Conservation (phyloP, 1,140 invertebrate species). For the Zophobas atratus region DNA sequence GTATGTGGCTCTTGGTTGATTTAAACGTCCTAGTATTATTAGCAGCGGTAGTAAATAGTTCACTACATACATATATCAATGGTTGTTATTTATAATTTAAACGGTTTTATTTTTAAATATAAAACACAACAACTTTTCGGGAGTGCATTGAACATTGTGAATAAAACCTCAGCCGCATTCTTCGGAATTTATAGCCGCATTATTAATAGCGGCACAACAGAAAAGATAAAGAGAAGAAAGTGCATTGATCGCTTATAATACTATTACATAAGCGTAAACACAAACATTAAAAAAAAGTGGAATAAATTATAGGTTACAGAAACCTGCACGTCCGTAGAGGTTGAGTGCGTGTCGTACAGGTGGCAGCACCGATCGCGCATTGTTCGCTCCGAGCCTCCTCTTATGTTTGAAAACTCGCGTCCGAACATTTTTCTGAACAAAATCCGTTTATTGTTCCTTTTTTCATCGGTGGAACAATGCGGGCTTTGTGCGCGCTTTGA, state of each 20-base stretch:
- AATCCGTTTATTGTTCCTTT: neutral
- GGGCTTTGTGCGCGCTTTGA: neutral
- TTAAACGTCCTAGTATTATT: too few relatives aligned
- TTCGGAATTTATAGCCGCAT: neutral
- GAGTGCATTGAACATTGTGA: too few relatives aligned
- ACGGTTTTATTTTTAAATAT: too few relatives aligned
- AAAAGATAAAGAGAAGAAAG: neutral
- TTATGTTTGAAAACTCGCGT: too few relatives aligned
- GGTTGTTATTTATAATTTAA: too few relatives aligned
- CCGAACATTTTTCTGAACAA: neutral
- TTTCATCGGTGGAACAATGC: slow-evolving; percentile 1
- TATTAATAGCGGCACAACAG: neutral
- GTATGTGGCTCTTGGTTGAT: too few relatives aligned
- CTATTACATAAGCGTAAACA: neutral
- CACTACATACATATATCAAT: too few relatives aligned
- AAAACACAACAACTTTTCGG: too few relatives aligned
- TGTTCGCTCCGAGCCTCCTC: too few relatives aligned
- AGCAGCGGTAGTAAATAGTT: too few relatives aligned
- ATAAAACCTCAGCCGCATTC: too few relatives aligned
- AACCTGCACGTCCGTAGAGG: neutral
- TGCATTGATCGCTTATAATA: neutral
- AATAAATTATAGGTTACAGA: neutral
- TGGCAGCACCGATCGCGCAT: neutral
- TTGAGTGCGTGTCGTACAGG: neutral
- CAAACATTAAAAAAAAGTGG: neutral